Conservation (phyloP, 2,113 vertebrate genomes). For the Trachemys scripta region DNA sequence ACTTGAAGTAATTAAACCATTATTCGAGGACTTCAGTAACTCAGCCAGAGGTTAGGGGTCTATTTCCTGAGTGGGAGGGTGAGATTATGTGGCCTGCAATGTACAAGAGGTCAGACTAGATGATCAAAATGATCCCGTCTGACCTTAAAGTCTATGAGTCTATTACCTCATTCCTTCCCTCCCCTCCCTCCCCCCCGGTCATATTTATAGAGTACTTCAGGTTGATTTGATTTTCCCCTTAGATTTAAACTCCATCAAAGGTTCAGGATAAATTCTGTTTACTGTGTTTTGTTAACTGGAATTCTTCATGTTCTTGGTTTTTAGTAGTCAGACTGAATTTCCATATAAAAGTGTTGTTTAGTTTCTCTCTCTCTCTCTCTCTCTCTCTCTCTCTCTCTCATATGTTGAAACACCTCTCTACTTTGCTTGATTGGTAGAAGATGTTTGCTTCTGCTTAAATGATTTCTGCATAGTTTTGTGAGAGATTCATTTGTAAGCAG, state of each 20-base stretch:
- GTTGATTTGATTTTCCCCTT: not conserved
- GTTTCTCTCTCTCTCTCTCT: not conserved
- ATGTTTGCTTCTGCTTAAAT: not conserved
- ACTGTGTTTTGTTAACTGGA: not conserved
- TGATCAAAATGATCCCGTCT: too few relatives aligned
- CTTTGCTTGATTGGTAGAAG: not conserved
- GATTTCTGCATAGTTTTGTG: not conserved
- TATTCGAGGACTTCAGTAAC: too few relatives aligned
- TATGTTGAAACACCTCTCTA: not conserved
- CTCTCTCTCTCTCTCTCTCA: not conserved
- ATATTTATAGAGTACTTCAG: not conserved
- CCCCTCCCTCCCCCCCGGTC: too few relatives aligned
- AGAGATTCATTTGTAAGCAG: not conserved
- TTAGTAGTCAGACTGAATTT: not conserved
- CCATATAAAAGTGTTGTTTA: not conserved
- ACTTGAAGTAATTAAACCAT: too few relatives aligned
- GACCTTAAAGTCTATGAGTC: too few relatives aligned
- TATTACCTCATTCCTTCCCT: not conserved
- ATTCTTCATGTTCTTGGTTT: not conserved
- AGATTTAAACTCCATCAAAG: not conserved
- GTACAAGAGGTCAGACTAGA: too few relatives aligned
- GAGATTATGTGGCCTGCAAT: too few relatives aligned
- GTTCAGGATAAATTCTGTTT: not conserved
- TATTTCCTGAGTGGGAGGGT: too few relatives aligned
- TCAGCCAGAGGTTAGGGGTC: too few relatives aligned